Conservation (phyloP, 2,888 invertebrate species). For the Kryphioiulus occultus region DNA sequence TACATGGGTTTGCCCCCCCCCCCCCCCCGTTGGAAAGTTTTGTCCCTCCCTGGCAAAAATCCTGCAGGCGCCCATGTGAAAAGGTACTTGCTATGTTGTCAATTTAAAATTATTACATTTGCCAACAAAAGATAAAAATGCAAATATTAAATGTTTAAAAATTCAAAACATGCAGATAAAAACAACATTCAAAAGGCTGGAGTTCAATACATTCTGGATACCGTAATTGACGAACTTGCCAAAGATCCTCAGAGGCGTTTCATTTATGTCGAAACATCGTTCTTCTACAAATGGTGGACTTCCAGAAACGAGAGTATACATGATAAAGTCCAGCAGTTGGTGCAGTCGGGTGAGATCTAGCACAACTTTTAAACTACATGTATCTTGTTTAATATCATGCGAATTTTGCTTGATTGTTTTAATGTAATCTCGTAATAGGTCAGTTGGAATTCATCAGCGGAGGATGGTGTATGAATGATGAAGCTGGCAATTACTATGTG, state of each 20-base stretch:
- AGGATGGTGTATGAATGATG: constrained; percentile 60
- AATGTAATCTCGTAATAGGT: constrained; percentile 52
- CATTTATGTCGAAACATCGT: constrained; percentile 88
- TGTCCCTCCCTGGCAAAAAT: too few relatives aligned
- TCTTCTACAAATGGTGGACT: constrained; percentile 86
- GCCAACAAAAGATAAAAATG: too few relatives aligned
- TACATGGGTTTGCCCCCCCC: too few relatives aligned
- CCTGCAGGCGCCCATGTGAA: too few relatives aligned
- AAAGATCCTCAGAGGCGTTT: constrained; percentile 76
- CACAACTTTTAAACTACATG: background rate
- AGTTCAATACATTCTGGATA: constrained; percentile 90
- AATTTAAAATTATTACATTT: too few relatives aligned
- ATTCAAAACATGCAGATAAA: constrained; percentile 59
- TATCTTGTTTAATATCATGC: too few relatives aligned
- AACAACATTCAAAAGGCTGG: constrained; percentile 76
- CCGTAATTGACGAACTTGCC: constrained; percentile 77
- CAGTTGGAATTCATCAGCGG: constrained; percentile 59
- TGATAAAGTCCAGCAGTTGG: constrained; percentile 71
- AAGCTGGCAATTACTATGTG: constrained; percentile 62
- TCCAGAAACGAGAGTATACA: constrained; percentile 71
- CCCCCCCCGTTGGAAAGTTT: too few relatives aligned
- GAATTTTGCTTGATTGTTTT: too few relatives aligned
- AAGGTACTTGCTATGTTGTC: too few relatives aligned
- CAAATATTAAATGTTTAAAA: too few relatives aligned
- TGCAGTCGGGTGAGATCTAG: constrained; percentile 65